Evolutionary conservation across 2,888 invertebrate genomes (phyloP), one percentile per base, ranked within the genome.

Genomic region (Notodonta dromedarius): DNA sequence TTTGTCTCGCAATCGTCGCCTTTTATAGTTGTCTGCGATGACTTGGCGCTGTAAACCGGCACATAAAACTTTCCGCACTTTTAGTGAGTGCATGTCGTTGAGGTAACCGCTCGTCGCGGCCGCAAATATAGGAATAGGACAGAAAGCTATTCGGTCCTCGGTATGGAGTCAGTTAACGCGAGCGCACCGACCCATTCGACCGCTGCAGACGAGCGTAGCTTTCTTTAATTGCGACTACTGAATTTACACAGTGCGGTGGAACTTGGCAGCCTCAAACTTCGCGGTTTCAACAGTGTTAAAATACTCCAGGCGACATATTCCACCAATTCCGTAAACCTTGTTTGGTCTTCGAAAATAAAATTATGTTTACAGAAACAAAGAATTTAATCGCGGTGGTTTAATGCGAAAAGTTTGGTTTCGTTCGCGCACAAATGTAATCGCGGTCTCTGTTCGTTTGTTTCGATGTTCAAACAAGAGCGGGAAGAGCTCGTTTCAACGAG

Each of bases 1-100:
- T 87, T 89, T 88, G 88, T 87, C 88, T 88, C 82, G 84, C 89
- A 89, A 89, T 89, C 87, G 85, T 87, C 84, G 83, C 84, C 84
- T 86, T 89, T 90, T 87, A 87, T 86, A 83, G 84, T 80, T 76
- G 80, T 84, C 86, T 85, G 77, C 85, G 78, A 83, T 80, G 84
- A 84, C 83, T 84, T 77, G 77, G 73, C 78, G 80, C 71, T 79
- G 80, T 89, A 88, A 89, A 90, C 83, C 77, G 69, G 72, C 77
- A 79, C 82, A 87, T 88, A 89, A 88, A 89, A 86, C 78, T 84
- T 84, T 83, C 72, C 73, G 80, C 77, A 63, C 70, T 74, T 78
- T 69, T 70, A 70, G 62, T 70, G 67, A 72, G 65, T 68, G 66
- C 71, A 69, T 64, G 71, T 67, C 70, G 62, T 63, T 59, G 42